Evolutionary conservation across 2,113 vertebrate genomes (phyloP), one percentile per base, ranked within the genome.

Genomic region (Laticauda laticaudata): DNA sequence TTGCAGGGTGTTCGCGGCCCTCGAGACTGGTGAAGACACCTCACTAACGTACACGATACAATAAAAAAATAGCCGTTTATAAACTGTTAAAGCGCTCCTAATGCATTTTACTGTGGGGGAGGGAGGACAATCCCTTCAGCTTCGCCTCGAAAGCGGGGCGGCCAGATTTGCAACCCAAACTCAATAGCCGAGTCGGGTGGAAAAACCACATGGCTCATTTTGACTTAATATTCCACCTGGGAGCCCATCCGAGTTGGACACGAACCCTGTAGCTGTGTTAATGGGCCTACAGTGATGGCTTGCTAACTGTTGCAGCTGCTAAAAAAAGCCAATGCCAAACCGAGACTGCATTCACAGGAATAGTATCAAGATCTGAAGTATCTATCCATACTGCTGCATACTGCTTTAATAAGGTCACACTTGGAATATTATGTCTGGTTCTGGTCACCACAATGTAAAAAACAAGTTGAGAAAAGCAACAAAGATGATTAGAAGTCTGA

Each of bases 91-190:
- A 81, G 15, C 1, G 34, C 34, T 6, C 15, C 1, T 20, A 20
- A 39, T 39, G n/a, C 34, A 20, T 81, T 39, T 8, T 39, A 8
- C 6, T 34, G 34, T 81, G 34, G 6, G 69, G 69, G 34, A 39
- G 15, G 69, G n/a, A 20, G 34, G 69, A 69, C 15, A 39, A 81
- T 39, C 34, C 34, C 6, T 81, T 81, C 34, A 81, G 34, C 15
- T 14, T 1, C 18, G 2, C 2, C 0, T 81, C n/a, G n/a, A 39
- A 21, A 81, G 34, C 69, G 2, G 20, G 15, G 2, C 1, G n/a
- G 69, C 69, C 69, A 39, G 29, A 81, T 81, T 39, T 81, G 34
- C 34, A 81, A 81, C 34, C 14, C 15, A 39, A 64, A 29, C 3
- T 11, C 26, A 64, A n/a, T 5, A 64, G 11, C 61, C 11, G 26